phyloP scores from a whole-genome alignment of 2,888 invertebrate species.

The Boloria euphrosyne region DNA sequence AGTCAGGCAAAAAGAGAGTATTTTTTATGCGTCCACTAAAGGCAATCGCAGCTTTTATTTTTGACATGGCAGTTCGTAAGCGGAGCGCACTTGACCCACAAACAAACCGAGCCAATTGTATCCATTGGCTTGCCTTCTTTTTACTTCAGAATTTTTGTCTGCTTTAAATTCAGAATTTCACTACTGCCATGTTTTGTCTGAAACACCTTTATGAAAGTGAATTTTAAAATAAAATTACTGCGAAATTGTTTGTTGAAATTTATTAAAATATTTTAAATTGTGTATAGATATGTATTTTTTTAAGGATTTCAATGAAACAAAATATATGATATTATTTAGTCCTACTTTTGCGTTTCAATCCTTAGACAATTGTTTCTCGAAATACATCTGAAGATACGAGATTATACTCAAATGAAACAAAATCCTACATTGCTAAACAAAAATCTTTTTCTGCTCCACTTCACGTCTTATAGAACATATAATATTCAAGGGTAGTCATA shows the following conservation, averaged over 20 bases:
- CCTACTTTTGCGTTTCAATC: neutral
- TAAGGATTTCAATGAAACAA: too few relatives aligned
- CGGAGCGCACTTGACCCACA: slow-evolving; percentile 29
- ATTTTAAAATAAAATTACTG: neutral
- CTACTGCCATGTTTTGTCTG: neutral
- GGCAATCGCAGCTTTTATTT: slow-evolving; percentile 32
- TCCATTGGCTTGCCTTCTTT: slow-evolving; percentile 27
- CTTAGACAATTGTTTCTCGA: slow-evolving; percentile 1
- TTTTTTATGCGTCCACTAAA: slow-evolving; percentile 26
- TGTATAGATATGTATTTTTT: too few relatives aligned
- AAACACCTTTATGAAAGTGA: slow-evolving; percentile 3
- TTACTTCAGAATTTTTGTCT: slow-evolving; percentile 20
- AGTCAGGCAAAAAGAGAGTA: slow-evolving; percentile 13
- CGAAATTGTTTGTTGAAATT: neutral
- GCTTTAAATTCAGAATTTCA: slow-evolving; percentile 18
- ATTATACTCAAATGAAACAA: slow-evolving; percentile 18
- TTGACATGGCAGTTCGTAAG: slow-evolving; percentile 30
- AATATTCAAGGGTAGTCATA: slow-evolving; percentile 43
- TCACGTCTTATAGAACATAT: slow-evolving; percentile 34
- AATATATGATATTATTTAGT: neutral
- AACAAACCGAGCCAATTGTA: slow-evolving; percentile 31
- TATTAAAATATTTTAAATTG: neutral
- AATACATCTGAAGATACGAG: slow-evolving; percentile 1
- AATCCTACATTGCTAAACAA: slow-evolving; percentile 18
- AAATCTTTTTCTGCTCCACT: slow-evolving; percentile 29